These are phyloP conservation scores for Paratilapia polleni DNA, from an alignment of 2,113 vertebrate genomes.

Conservation along the genomic window DNA sequence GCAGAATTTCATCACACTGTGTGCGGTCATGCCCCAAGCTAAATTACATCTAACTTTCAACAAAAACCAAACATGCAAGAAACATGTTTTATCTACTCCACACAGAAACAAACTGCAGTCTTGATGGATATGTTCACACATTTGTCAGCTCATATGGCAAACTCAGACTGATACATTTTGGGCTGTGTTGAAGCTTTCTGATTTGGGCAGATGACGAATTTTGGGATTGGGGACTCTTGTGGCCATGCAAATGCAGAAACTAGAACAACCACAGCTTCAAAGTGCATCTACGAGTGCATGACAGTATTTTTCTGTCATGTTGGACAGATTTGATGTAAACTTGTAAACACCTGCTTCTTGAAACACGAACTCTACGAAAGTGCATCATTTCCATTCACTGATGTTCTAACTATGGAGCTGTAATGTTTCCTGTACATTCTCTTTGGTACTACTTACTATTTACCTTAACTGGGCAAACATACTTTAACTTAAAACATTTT, in stretches of 20 bases:
- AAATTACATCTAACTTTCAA: neutral
- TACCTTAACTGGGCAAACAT: neutral
- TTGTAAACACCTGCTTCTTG: neutral
- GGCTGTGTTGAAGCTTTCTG: neutral
- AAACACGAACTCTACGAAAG: neutral
- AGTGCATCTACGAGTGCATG: neutral
- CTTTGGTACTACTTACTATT: neutral
- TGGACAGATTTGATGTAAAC: neutral
- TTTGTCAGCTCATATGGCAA: neutral
- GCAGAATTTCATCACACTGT: slow-evolving; percentile 15
- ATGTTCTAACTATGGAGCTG: neutral
- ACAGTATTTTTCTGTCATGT: neutral
- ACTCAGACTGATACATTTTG: neutral
- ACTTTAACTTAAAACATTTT: neutral
- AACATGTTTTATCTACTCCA: neutral
- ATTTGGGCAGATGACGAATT: neutral
- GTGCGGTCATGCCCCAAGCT: neutral
- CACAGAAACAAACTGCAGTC: neutral
- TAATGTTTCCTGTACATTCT: neutral
- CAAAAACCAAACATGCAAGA: neutral
- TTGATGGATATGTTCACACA: neutral
- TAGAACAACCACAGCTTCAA: neutral
- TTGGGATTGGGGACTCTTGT: neutral
- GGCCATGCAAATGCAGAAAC: neutral
- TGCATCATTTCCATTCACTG: neutral